Evolutionary conservation across 2,113 vertebrate genomes (phyloP), one percentile per base, ranked within the genome.

Genomic region (Ancistrus triradiatus): DNA sequence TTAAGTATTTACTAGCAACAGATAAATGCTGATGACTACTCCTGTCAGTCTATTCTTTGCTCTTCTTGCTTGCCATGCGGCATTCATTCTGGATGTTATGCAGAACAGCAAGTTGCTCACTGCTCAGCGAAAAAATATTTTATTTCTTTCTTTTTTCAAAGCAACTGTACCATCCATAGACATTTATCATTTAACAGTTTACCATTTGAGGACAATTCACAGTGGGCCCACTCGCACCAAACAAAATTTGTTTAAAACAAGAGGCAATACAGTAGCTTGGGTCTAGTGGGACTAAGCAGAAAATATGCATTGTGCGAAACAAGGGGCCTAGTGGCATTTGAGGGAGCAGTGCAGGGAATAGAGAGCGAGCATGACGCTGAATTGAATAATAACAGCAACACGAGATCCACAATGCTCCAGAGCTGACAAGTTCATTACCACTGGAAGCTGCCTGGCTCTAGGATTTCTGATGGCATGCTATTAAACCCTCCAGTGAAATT

Each of bases 201-300:
- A 80, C 72, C 74, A 83, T 83, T 77, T 80, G 67, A 74, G 73
- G 69, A 70, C n/a, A 81, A 84, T 81, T 66, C 81, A 78, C 74
- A 70, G 62, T 27, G 62, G 66, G 53, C 76, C 50, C 70, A 78
- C 78, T 78, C 78, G 73, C 68, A 79, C 69, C 76, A 74, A 69
- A 76, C 76, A 77, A 82, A 81, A 81, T 86, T 85, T 85, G 77
- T 82, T 86, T 83, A 80, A 81, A 85, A 84, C 70, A 70, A 84
- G 75, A 76, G 67, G 76, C 79, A 79, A 77, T 79, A 80, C 73
- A 67, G 76, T 78, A 79, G 57, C 64, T 66, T 2, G 35, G 74
- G 63, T 77, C 82, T 76, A 64, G 55, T 17, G 83, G 77, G 83
- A 82, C 57, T 50, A 59, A 71, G 70, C 70, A 33, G 76, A 62